A percentile compares a stretch with the other conserved stretches of the same genome.
Evolutionary conservation across 30 jellyfish, hydroid and myxozoan genomes (phyloP).

Genomic region (Hydractinia symbiolongicarpus): DNA sequence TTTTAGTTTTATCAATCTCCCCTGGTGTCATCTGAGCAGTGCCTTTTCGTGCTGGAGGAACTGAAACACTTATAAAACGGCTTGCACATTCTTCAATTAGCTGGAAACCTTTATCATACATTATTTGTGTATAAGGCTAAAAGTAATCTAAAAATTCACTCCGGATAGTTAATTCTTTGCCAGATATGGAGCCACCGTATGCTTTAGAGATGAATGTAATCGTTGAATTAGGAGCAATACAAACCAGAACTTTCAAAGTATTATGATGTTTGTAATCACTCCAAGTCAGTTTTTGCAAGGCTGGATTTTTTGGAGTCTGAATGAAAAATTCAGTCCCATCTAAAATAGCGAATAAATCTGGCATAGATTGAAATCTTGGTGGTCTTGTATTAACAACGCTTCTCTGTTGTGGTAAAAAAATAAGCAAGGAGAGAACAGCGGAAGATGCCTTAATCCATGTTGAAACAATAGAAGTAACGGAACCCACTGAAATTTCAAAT

Average conservation of each 20-base stretch:
- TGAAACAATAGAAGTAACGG: background rate
- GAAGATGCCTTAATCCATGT: constrained; percentile 25
- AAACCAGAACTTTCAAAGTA: constrained; percentile 5
- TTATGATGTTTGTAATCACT: no score
- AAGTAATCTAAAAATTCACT: constrained; percentile 23
- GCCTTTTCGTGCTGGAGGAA: constrained; percentile 37
- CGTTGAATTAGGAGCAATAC: constrained; percentile 41
- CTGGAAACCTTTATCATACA: constrained; percentile 35
- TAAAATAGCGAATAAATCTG: constrained; percentile 19
- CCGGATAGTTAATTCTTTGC: constrained; percentile 21
- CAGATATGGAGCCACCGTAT: constrained; percentile 36
- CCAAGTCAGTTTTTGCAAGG: constrained; percentile 12
- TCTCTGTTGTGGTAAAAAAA: constrained; percentile 27
- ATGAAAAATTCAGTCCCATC: constrained; percentile 32
- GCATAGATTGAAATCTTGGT: background rate
- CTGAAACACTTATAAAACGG: constrained; percentile 13
- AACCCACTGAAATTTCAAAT: constrained; percentile 18
- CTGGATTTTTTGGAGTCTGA: constrained; percentile 31
- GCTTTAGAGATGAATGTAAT: no score
- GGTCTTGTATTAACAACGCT: background rate
- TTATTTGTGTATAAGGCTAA: constrained; percentile 18
- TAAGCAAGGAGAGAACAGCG: background rate
- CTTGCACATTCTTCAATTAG: constrained; percentile 28
- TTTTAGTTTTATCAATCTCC: constrained; percentile 7
- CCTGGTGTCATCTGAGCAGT: constrained; percentile 18